These are phyloP conservation scores for Ceyx erithaca DNA, from an alignment of 2,797 vertebrate species.

Conservation along the genomic window DNA sequence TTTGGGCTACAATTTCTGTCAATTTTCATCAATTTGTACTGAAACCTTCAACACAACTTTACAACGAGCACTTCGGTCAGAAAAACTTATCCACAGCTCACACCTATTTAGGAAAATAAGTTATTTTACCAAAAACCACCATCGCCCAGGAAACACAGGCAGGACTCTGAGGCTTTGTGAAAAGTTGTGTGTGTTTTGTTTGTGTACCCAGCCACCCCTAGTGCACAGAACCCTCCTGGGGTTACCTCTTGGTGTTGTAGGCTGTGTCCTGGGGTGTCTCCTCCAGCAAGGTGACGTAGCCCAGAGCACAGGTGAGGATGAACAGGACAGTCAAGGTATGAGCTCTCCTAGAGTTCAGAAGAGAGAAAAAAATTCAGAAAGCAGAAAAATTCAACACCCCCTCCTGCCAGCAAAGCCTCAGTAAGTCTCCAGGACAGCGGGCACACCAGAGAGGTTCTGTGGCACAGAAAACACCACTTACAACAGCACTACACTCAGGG, in stretches of 20 bases:
- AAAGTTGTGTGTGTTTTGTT: not conserved
- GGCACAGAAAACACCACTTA: not conserved
- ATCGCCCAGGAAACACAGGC: not conserved
- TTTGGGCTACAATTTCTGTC: not conserved
- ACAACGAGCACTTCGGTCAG: not conserved
- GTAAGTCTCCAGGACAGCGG: fast-evolving
- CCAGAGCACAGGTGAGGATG: slow-evolving; percentile 93
- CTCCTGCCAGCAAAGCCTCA: not conserved
- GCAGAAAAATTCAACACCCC: fast-evolving
- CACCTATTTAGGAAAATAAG: not conserved
- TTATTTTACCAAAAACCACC: not conserved
- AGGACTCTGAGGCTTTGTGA: not conserved
- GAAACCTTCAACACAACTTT: not conserved
- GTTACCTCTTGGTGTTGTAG: slow-evolving; percentile 95
- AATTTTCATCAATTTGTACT: not conserved
- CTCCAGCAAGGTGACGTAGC: slow-evolving; percentile 95
- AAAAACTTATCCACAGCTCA: not conserved
- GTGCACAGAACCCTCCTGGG: not conserved
- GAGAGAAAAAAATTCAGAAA: not conserved
- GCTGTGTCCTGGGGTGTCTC: slow-evolving; percentile 96
- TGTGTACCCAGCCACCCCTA: not conserved
- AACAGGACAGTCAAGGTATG: slow-evolving; percentile 96
- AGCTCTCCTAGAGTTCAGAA: slow-evolving; percentile 86
- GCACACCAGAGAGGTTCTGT: fast-evolving
- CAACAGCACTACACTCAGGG: fast-evolving